Evolutionary conservation across 2,888 invertebrate species (phyloP), one percentile per base, ranked within the genome.

Genomic region (Mimas tiliae): DNA sequence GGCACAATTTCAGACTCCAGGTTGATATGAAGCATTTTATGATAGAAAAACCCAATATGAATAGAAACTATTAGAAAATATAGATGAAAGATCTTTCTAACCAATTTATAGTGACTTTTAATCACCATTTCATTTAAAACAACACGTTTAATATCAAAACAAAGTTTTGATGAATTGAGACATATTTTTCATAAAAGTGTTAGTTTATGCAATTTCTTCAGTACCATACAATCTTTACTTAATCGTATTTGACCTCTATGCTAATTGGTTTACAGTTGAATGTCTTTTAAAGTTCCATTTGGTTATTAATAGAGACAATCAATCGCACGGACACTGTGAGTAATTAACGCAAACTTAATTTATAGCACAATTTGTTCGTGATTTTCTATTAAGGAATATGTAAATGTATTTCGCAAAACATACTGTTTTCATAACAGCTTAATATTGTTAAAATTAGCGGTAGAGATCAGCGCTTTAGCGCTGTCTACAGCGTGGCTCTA

Each of bases 121-220:
- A 58, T 58, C 42, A 38, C 19, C 8, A 19, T 4, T 42, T 6
- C 19, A 42, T 42, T 58, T 58, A 58, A 58, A 38, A 58, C 58
- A 58, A 42, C 55, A 55, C 34, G 58, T 42, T 42, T 53, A 42
- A 64, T 64, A 64, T 34, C 42, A 45, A 21, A 53, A 42, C 38
- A 53, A 64, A 53, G 27, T 34, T 52, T 14, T 64, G 64, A 64
- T 11, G 53, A 64, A 64, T 52, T 45, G 64, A n/a, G 19, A 64
- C 64, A 64, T 53, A 58, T 38, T 58, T 58, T 58, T 58, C 58
- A 58, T 11, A 21, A 58, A 34, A 16, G 58, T 58, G 58, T 58
- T 58, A 12, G 42, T 42, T 1, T 58, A 19, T 42, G 58, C 58
- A 58, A 58, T 58, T 42, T 38, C 42, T 42, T 42, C 42, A 58